Conservation (phyloP, 2,888 invertebrate species). For the Sturmia bella region DNA sequence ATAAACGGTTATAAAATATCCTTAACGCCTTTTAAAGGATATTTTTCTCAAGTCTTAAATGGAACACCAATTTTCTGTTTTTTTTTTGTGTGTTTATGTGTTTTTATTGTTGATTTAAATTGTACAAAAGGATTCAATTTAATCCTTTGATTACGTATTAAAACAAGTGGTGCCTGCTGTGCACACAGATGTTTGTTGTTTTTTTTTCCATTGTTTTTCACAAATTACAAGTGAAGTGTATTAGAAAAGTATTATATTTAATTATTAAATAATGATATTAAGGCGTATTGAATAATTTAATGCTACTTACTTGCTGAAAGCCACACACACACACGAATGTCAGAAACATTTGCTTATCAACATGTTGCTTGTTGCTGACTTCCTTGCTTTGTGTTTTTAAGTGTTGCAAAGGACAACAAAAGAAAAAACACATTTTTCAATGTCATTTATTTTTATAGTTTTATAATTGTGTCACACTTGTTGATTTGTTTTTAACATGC, state of each 20-base stretch:
- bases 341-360: too few species aligned
- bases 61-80: slow-evolving; percentile 9
- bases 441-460: slow-evolving; percentile 28
- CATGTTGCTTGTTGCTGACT: slow-evolving; percentile 12
- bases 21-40: slow-evolving; percentile 52
- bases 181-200: slow-evolving; percentile 56
- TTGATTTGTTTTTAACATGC: slow-evolving; percentile 27
- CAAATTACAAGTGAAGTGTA: slow-evolving; percentile 51
- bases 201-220: neutral
- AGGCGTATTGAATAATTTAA: neutral
- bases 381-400: slow-evolving; percentile 5
- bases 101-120: slow-evolving; percentile 3
- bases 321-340: neutral
- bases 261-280: neutral
- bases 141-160: slow-evolving; percentile 53
- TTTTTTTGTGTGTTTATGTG: neutral
- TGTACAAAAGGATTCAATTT: slow-evolving; percentile 39
- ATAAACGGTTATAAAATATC: slow-evolving; percentile 53
- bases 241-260: slow-evolving; percentile 30
- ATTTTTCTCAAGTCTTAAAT: slow-evolving; percentile 6
- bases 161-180: slow-evolving; percentile 67
- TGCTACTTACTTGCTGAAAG: slow-evolving; percentile 50
- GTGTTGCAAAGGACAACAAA: slow-evolving; percentile 3
- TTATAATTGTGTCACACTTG: slow-evolving; percentile 48
- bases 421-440: slow-evolving; percentile 16